Evolutionary conservation across 2,888 invertebrate species (phyloP).

Genomic region (Coelopa pilipes): DNA sequence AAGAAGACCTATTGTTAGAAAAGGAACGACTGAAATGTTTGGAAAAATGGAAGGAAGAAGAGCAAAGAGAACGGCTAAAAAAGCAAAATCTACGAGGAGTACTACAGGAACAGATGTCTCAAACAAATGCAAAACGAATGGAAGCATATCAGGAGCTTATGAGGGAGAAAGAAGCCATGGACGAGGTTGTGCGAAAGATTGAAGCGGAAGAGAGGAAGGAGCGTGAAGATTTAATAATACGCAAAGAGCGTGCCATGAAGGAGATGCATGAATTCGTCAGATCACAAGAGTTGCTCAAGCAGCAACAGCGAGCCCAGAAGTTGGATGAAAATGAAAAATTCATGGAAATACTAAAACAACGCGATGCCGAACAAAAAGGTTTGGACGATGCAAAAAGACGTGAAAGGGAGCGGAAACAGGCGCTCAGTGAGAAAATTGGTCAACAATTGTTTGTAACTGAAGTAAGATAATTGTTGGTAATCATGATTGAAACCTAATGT

Average conservation of each 20-base stretch:
- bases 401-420: slow-evolving; percentile 13
- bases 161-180: slow-evolving; percentile 43
- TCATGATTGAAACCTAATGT: not conserved
- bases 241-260: slow-evolving; percentile 36
- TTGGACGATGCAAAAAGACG: slow-evolving; percentile 37
- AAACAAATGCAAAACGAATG: slow-evolving; percentile 36
- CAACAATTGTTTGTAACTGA: slow-evolving; percentile 40
- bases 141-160: slow-evolving; percentile 41
- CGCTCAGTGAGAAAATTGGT: slow-evolving; percentile 43
- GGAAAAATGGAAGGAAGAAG: slow-evolving; percentile 34
- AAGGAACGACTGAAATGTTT: slow-evolving; percentile 33
- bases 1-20: slow-evolving; percentile 40
- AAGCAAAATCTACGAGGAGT: slow-evolving; percentile 39
- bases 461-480: slow-evolving; percentile 23
- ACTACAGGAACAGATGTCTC: slow-evolving; percentile 43
- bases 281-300: slow-evolving; percentile 37
- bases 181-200: slow-evolving; percentile 38
- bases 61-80: slow-evolving; percentile 40
- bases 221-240: slow-evolving; percentile 22
- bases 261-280: slow-evolving; percentile 46
- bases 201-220: slow-evolving; percentile 36
- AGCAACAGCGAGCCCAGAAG: slow-evolving; percentile 37
- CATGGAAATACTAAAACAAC: slow-evolving; percentile 39
- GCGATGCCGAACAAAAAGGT: slow-evolving; percentile 41
- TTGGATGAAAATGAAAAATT: slow-evolving; percentile 39